Conservation (phyloP, 2,113 vertebrate genomes). For the Cyprinus carpio region DNA sequence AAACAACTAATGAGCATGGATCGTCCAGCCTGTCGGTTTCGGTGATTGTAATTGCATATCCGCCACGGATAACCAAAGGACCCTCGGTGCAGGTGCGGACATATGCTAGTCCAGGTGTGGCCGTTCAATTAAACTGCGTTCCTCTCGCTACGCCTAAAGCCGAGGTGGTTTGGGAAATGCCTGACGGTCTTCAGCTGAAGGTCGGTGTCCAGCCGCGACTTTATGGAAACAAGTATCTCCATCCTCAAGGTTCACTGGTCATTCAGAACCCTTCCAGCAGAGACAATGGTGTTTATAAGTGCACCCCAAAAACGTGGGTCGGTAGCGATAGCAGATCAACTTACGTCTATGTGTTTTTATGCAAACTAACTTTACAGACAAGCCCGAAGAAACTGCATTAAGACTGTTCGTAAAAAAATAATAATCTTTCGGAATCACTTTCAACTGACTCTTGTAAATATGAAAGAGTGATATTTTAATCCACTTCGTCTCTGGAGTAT, state of each 20-base stretch:
- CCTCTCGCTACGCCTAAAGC: conserved; percentile 86
- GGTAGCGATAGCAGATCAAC: conserved; percentile 89
- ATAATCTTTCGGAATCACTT: not conserved
- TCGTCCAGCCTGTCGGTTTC: conserved; percentile 76
- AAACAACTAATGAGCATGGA: conserved; percentile 68
- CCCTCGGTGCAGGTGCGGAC: conserved; percentile 83
- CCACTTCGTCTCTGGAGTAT: not conserved
- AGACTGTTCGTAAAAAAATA: conserved; percentile 56
- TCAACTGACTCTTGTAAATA: not conserved
- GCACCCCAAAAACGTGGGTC: conserved; percentile 85
- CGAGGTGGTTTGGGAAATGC: conserved; percentile 87
- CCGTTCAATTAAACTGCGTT: conserved; percentile 83
- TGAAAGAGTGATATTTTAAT: not conserved
- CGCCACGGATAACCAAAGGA: conserved; percentile 86
- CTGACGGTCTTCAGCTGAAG: conserved; percentile 81
- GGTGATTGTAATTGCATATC: conserved; percentile 92
- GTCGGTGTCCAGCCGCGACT: conserved; percentile 79
- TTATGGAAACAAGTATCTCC: conserved; percentile 87
- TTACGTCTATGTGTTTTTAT: conserved; percentile 88
- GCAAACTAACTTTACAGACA: conserved; percentile 22
- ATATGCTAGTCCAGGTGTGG: conserved; percentile 81
- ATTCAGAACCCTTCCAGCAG: conserved; percentile 83
- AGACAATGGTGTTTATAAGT: conserved; percentile 89
- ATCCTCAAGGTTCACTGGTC: conserved; percentile 86
- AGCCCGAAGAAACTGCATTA: conserved; percentile 74